These are phyloP conservation scores for Neelides sp. DNA, from an alignment of 1,140 invertebrate genomes.

Conservation along the genomic window DNA sequence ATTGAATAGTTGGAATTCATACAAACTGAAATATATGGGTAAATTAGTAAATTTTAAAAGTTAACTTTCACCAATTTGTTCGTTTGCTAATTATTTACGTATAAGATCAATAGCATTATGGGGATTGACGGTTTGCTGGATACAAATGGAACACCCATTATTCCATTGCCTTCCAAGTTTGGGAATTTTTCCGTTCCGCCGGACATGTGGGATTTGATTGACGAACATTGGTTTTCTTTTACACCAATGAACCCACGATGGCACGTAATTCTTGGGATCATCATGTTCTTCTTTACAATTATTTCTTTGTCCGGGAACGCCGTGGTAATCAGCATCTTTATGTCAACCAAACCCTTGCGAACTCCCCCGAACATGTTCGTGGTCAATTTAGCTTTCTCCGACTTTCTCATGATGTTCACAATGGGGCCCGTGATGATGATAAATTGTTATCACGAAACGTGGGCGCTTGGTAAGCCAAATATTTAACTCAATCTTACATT, in stretches of 20 bases:
- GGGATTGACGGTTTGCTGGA: no score
- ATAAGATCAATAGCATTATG: no score
- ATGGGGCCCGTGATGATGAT: constrained; percentile 74
- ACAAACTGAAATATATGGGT: no score
- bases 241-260: constrained; percentile 63
- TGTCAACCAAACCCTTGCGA: constrained; percentile 56
- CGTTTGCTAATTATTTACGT: no score
- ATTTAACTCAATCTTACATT: background rate
- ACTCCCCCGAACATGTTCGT: constrained; percentile 73
- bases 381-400: constrained; percentile 72
- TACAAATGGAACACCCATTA: no score
- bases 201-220: constrained; percentile 59
- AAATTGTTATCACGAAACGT: constrained; percentile 75
- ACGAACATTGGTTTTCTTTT: constrained; percentile 60
- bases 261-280: constrained; percentile 62
- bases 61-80: no score
- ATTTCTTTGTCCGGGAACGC: constrained; percentile 63
- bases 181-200: constrained; percentile 52
- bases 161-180: constrained; percentile 9
- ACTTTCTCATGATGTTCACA: constrained; percentile 72
- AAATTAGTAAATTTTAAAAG: no score
- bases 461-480: constrained; percentile 54
- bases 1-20: no score
- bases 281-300: constrained; percentile 56
- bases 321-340: constrained; percentile 75